Evolutionary conservation across 2,113 vertebrate species (phyloP).

Genomic region (Pardalotus punctatus): DNA sequence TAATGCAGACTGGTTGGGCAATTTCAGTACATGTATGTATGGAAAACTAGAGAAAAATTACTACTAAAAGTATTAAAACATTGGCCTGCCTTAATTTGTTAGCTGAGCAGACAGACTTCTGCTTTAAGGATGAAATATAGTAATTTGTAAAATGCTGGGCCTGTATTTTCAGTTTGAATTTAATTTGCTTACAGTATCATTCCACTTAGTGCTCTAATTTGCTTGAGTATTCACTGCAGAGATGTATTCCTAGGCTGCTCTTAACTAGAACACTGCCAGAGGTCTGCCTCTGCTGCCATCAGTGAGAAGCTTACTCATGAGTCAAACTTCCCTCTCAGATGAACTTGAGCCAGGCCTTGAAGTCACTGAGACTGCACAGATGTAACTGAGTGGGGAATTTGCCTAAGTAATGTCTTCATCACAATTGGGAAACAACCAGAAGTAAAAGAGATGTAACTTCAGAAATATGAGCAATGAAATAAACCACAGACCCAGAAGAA

Average conservation of each 20-base stretch:
- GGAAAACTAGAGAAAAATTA: neutral
- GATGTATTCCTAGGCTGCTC: neutral
- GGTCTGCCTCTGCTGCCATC: slow-evolving; percentile 16
- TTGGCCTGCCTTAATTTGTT: neutral
- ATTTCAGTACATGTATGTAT: neutral
- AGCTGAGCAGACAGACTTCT: neutral
- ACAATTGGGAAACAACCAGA: neutral
- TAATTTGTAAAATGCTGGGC: neutral
- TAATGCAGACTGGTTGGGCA: neutral
- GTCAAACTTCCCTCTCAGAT: neutral
- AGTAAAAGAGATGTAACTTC: neutral
- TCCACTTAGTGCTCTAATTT: slow-evolving; percentile 36
- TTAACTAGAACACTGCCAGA: slow-evolving; percentile 48
- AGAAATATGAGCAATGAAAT: neutral
- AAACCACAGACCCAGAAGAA: neutral
- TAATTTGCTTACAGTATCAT: neutral
- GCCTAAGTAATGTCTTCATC: neutral
- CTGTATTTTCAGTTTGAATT: slow-evolving; percentile 10
- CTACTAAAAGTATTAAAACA: neutral
- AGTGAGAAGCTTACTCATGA: neutral
- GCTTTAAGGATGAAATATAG: neutral
- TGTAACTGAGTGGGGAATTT: neutral
- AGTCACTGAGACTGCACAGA: neutral
- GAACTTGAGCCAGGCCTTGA: neutral
- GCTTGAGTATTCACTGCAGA: slow-evolving; percentile 14